phyloP scores from a whole-genome alignment of 2,113 vertebrate species.

The Spheniscus mendiculus region DNA sequence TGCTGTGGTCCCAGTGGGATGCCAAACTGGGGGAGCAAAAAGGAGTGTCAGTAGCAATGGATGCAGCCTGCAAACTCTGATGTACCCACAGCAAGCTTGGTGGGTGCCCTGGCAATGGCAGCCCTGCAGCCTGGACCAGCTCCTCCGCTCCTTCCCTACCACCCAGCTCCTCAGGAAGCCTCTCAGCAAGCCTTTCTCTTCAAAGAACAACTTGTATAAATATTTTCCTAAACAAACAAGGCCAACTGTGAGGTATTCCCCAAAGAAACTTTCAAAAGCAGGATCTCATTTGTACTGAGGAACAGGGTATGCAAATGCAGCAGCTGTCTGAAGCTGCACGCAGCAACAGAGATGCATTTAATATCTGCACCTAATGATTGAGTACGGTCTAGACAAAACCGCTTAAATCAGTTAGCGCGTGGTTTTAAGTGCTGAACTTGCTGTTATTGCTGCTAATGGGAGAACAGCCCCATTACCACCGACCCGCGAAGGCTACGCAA shows the following conservation, averaged over 20 bases:
- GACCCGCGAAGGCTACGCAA: rapidly evolving
- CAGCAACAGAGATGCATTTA: background rate
- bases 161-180: background rate
- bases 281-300: background rate
- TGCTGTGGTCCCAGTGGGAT: background rate
- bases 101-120: rapidly evolving
- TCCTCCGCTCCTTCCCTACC: background rate
- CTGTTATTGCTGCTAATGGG: background rate
- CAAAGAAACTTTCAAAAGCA: constrained; percentile 38
- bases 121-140: background rate
- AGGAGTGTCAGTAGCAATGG: rapidly evolving
- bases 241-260: constrained; percentile 57
- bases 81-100: rapidly evolving
- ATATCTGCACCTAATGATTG: background rate
- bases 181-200: background rate
- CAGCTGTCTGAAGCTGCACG: constrained; percentile 36
- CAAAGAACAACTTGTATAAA: background rate
- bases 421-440: background rate
- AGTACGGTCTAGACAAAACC: background rate
- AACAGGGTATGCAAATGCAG: constrained; percentile 18
- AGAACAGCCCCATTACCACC: background rate
- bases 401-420: background rate
- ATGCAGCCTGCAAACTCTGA: too few relatives aligned
- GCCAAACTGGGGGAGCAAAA: background rate
- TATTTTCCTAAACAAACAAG: constrained; percentile 64